These are phyloP conservation scores for Epicampocera succincta DNA, from an alignment of 2,888 invertebrate genomes.

Conservation along the genomic window DNA sequence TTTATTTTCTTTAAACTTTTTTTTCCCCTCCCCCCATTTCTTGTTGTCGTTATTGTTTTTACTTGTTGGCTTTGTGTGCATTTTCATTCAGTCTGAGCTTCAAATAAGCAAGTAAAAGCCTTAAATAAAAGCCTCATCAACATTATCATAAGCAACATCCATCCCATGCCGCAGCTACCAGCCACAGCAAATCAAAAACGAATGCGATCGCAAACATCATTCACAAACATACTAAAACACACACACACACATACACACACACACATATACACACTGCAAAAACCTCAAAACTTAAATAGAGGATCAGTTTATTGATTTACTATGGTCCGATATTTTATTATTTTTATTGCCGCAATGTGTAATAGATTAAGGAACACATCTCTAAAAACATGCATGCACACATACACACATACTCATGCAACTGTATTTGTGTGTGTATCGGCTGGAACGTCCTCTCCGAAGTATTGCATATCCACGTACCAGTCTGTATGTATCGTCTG, in stretches of 20 bases:
- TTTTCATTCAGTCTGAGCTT: slow-evolving; percentile 43
- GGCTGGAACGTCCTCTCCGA: too few relatives aligned
- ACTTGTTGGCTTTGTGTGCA: slow-evolving; percentile 50
- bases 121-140: slow-evolving; percentile 42
- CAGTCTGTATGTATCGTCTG: too few relatives aligned
- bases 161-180: slow-evolving; percentile 10
- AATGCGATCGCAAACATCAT: slow-evolving; percentile 21
- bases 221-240: background rate
- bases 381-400: too few relatives aligned
- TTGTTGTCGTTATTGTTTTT: slow-evolving; percentile 37
- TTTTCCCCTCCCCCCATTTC: slow-evolving; percentile 2
- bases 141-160: slow-evolving; percentile 20
- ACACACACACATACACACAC: background rate
- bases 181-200: slow-evolving; percentile 26
- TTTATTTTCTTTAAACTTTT: slow-evolving; percentile 37
- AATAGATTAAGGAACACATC: background rate
- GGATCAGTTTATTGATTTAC: slow-evolving; percentile 65
- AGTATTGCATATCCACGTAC: too few relatives aligned
- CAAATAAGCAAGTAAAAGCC: slow-evolving; percentile 6
- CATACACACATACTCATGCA: background rate
- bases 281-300: slow-evolving; percentile 9
- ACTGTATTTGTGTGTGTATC: background rate
- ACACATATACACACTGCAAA: background rate
- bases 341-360: background rate
- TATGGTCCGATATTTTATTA: slow-evolving; percentile 60